These are phyloP conservation scores for Strix occidentalis DNA, from an alignment of 2,797 vertebrate genomes.

Conservation along the genomic window DNA sequence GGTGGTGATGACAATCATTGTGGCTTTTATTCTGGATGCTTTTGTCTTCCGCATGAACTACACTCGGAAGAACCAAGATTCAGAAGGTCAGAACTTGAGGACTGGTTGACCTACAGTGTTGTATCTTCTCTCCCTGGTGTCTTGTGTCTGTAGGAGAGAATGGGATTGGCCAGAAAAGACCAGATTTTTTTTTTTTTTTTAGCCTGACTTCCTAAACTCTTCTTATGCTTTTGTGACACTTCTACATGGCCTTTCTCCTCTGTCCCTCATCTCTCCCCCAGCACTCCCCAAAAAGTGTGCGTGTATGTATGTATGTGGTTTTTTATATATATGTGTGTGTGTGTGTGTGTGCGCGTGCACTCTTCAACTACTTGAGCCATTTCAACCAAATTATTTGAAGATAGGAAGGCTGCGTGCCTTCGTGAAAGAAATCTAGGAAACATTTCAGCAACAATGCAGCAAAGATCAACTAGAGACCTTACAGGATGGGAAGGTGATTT, in stretches of 20 bases:
- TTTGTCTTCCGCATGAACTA: conserved; percentile 99
- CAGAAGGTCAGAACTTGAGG: conserved; percentile 78
- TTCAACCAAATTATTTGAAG: neutral
- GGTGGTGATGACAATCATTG: conserved; percentile 99
- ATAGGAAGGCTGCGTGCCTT: accelerated
- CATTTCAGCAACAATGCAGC: neutral
- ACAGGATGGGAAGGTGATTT: neutral
- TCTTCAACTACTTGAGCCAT: neutral
- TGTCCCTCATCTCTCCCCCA: neutral
- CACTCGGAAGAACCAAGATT: conserved; percentile 92
- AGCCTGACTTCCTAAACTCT: neutral
- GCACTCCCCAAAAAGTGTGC: neutral
- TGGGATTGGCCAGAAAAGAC: neutral
- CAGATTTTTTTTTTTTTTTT: neutral
- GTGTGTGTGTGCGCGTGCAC: accelerated
- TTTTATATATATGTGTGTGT: neutral
- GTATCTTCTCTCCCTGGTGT: neutral
- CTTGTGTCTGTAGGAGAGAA: neutral
- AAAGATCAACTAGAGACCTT: neutral
- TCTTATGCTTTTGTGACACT: neutral
- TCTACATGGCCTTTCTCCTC: neutral
- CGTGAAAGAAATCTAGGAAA: neutral
- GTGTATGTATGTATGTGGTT: neutral
- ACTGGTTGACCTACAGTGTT: accelerated
- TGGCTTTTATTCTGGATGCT: conserved; percentile 96